Base-by-base conservation (phyloP, 2,888 invertebrate species). In the Gandaritis pyraliata region DNA sequence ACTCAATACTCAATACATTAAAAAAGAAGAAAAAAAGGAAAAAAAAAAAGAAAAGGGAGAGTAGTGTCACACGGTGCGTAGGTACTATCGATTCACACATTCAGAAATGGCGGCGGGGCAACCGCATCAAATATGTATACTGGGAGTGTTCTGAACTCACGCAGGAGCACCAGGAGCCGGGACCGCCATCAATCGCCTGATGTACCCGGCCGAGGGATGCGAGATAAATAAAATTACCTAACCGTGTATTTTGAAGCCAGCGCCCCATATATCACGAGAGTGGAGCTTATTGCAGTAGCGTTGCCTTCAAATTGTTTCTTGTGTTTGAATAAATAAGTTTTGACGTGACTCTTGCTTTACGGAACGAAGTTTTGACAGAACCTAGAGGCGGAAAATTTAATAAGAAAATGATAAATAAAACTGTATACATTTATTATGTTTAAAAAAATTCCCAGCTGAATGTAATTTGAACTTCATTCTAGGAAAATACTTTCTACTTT, bases 121-220 rank as follows among this genome's bases (percentile, higher is more conserved):
- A 66, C 68, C 71, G 73, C 81, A 86, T 86, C 77, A 82, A 86
- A 86, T 86, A 87, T 86, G 86, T 83, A 87, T 82, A 75, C 75
- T 73, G 69, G n/a, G 70, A 72, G 71, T 73, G 73, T 80, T 76
- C 74, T 73, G 71, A 73, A 72, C 76, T 74, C 74, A 74, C 75
- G 72, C 72, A 67, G 63, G 59, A 63, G 51, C 58, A 70, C n/a
- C 57, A 69, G 71, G 67, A 77, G 77, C 80, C 61, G 69, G 69
- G 67, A 81, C 81, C 82, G 76, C 73, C 80, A 83, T 84, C 82
- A 83, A 82, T 83, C 75, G 74, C 74, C 54, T 46, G 41, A 36
- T 29, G 53, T 38, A 53, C 51, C 39, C 59, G 72, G 70, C 72
- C 73, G 75, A 75, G 72, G 71, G 69, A 69, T 67, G 69, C 69